Percentiles rank a stretch among this genome's conserved stretches.
phyloP scores from a whole-genome alignment of 1,140 invertebrate genomes.

The Hypsibius dujardini region DNA sequence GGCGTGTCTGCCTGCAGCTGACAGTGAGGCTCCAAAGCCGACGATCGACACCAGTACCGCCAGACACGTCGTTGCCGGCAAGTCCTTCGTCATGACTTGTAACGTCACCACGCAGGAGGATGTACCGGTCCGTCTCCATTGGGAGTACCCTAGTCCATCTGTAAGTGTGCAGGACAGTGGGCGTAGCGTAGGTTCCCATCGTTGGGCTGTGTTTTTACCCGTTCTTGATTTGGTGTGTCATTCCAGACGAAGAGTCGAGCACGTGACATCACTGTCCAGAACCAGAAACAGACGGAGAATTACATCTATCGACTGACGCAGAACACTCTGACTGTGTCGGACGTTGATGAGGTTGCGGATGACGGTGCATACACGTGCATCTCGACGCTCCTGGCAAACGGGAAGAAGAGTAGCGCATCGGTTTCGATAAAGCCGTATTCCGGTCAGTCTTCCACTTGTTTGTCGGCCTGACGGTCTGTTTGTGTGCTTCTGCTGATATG shows the following conservation, averaged over 20 bases:
- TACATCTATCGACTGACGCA: background rate
- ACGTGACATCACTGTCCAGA: background rate
- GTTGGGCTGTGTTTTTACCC: background rate
- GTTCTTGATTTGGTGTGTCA: too few species aligned
- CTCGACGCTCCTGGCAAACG: background rate
- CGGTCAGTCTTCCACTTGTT: too few species aligned
- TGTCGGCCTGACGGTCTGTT: too few species aligned
- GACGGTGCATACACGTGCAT: background rate
- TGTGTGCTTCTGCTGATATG: too few species aligned
- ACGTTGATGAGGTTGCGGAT: background rate
- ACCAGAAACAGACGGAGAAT: background rate
- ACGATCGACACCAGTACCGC: background rate
- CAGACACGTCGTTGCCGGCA: background rate
- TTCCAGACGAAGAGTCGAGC: background rate
- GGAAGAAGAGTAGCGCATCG: background rate
- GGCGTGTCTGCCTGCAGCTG: background rate
- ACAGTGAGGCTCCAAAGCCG: background rate
- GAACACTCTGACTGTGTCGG: background rate
- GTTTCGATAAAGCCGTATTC: background rate
- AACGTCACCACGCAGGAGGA: background rate
- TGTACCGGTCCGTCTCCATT: background rate
- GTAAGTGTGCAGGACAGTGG: background rate
- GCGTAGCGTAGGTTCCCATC: background rate
- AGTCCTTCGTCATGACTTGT: background rate
- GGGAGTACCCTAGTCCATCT: background rate